Percentiles rank a stretch among this genome's conserved stretches.
Conservation (phyloP, 2,113 vertebrate species). For the Isichthys henryi region DNA sequence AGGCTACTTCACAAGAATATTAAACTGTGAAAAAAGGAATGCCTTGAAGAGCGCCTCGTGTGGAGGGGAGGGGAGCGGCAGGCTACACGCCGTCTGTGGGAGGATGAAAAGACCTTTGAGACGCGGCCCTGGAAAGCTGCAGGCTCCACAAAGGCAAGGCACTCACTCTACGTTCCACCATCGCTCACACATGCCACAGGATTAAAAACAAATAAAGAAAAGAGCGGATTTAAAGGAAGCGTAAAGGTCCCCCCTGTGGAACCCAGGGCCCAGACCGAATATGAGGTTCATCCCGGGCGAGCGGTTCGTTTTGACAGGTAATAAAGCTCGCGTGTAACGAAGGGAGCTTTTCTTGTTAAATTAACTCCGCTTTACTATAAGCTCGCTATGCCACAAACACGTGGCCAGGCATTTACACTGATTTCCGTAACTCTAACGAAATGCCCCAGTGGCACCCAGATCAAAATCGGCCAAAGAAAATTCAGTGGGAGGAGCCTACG, state of each 20-base stretch:
- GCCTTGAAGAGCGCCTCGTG: neutral
- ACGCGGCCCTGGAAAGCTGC: neutral
- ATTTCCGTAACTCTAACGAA: neutral
- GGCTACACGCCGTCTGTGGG: neutral
- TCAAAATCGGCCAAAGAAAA: neutral
- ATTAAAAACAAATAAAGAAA: neutral
- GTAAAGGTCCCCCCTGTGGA: neutral
- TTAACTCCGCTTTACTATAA: neutral
- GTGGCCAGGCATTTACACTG: neutral
- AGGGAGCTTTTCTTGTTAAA: neutral
- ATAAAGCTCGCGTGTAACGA: neutral
- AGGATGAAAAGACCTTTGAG: neutral
- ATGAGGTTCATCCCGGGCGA: neutral
- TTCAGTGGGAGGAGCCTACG: neutral
- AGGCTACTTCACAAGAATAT: neutral
- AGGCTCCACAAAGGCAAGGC: neutral
- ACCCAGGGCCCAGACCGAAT: neutral
- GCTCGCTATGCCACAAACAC: neutral
- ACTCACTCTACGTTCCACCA: neutral
- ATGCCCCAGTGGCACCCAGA: neutral
- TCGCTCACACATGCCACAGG: neutral
- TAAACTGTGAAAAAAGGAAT: neutral
- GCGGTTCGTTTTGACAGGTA: neutral
- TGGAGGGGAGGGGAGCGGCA: neutral
- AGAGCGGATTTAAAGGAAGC: neutral